Evolutionary conservation across 2,888 invertebrate species (phyloP), one percentile per base, ranked within the genome.

Genomic region (Cryptocheilus praepositus): DNA sequence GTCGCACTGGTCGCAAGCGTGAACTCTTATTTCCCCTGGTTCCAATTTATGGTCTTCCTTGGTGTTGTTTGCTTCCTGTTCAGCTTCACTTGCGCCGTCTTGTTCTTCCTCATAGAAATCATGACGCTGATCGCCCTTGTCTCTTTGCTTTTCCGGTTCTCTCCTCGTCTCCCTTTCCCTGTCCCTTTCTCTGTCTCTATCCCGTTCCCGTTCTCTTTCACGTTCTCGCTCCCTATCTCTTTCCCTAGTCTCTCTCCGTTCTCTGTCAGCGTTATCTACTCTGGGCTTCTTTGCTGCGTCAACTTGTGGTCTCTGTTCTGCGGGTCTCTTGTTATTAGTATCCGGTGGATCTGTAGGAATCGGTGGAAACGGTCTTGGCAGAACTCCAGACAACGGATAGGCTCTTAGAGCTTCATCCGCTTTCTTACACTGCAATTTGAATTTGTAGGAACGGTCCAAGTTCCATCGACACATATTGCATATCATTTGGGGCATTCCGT

Each of bases 401-500:
- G 93, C 92, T 67, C 94, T 90, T 7, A 95, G 88, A 0, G 92
- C 91, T 77, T 93, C 94, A 84, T 95, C 95, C 0, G 94, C 93
- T 82, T 92, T 92, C 74, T 94, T 93, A 80, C 94, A 95, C 83
- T 94, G 92, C 67, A 93, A 92, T 84, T 95, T 95, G 81, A 93
- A 95, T 62, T 92, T 92, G 89, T 94, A 95, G 57, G 92, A 92
- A 69, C 93, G 90, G 67, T 93, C 92, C 83, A 95, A 92, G 75
- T 93, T 92, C 81, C 91, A 89, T 22, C 92, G 92, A 81, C 95
- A 95, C 49, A 91, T 91, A 46, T 89, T 90, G 84, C 95, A 95
- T 70, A 95, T 94, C 82, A 90, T 92, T 59, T 92, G 90, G 0
- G 95, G 95, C 94, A 95, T 93, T 73, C 93, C 93, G 87, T 95